Base-by-base conservation (phyloP, 2,888 invertebrate genomes). In the Drosophila stalkeri region DNA sequence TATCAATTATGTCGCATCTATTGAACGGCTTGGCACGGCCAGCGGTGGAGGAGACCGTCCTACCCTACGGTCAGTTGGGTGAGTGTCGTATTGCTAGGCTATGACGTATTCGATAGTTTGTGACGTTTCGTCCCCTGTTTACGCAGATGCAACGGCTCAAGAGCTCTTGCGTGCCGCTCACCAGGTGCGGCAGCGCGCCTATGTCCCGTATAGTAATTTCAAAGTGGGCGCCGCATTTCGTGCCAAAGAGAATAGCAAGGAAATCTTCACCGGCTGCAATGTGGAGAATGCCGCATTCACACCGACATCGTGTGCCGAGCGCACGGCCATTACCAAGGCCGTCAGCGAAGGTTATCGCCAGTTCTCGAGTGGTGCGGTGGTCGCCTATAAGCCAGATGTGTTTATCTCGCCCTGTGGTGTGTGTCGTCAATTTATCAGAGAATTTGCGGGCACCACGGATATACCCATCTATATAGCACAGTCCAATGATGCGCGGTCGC, bases 151-250 rank as follows among this genome's bases (percentile, higher is more conserved):
- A 9, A 35, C 72, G 0, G 64, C 64, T 12, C 78, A 88, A 90
- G 94, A 94, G 73, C 91, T 97, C 44, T 93, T 97, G 46, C 92
- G 93, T 64, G 93, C 94, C 64, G 96, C 96, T 2, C 93, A 94
- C 0, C 93, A 93, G 69, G 96, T 94, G 3, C 94, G 97, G 16
- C 94, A 95, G 80, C 93, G 93, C 49, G 95, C 98, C 0, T 97
- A 98, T 92, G 94, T 94, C 55, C 97, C 97, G 0, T 98, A 98
- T 92, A 98, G 98, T 80, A 96, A 97, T 39, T 98, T 98, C 90
- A 94, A 95, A 67, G 98, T 99, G 0, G 98, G 98, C 1, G 96
- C 98, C 5, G 97, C 98, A 0, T 93, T 98, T 43, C 94, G 96
- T 37, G 95, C 96, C 27, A 94, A 23, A 5, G 95, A 20, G 9